Evolutionary conservation across 2,888 invertebrate species (phyloP), one percentile per base, ranked within the genome.

Genomic region (Rhabditoides inermis): DNA sequence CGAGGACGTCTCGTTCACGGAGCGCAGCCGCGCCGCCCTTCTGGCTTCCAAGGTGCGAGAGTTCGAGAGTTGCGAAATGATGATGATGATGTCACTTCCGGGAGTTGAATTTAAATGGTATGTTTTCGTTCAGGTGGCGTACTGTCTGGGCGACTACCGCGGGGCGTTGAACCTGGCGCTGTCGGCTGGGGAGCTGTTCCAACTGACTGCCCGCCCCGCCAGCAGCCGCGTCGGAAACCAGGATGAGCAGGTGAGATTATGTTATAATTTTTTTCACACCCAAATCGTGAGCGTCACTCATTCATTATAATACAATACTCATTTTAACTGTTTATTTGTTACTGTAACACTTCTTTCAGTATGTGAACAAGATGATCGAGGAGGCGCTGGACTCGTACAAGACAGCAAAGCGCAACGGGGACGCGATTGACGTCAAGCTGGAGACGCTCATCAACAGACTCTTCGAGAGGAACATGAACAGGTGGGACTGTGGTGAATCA

Each of bases 121-220:
- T n/a, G n/a, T n/a, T n/a, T 22, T 51, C 23, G 1, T 52, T 32
- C 25, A 58, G 58, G 81, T 82, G 7, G 94, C 94, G 77, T 95
- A 94, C 78, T 94, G 98, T 79, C 82, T 98, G 62, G 94, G 94
- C 30, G 88, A 92, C 1, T 95, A 91, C 78, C 88, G 90, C 77
- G 92, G 94, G 78, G 92, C 95, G 0, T 80, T 98, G 61, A 89
- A 89, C n/a, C 94, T 90, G 79, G 98, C 98, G 25, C 81, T 99
- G 20, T 90, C 92, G 20, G 92, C 98, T 10, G 68, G 55, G 20
- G 86, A 88, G 69, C 81, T 92, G 22, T 95, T 99, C 78, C 88
- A 94, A 81, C 89, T 95, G 1, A 91, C 90, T 76, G 87, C 88
- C 28, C 84, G 88, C 52, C 87, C 88, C 61, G 91, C 94, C 81